Evolutionary conservation across 2,888 invertebrate genomes (phyloP), one percentile per base, ranked within the genome.

Genomic region (Philaethria dido): DNA sequence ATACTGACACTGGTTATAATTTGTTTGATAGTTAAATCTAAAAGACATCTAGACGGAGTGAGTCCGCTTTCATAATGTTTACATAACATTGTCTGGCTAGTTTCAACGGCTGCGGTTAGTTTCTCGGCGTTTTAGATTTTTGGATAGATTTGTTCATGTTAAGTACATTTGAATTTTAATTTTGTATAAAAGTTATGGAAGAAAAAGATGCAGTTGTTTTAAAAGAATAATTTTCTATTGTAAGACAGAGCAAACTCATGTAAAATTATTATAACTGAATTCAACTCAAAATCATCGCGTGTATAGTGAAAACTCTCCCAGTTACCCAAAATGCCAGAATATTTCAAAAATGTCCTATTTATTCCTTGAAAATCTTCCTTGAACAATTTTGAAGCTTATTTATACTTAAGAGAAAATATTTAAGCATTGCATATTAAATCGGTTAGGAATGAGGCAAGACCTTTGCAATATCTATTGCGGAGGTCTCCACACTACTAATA

Each of bases 41-140:
- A 57, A 20, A 63, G 69, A 42, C 50, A 66, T 63, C 62, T 54
- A 60, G 60, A 29, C 60, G 54, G 18, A 61, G 66, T 63, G 64
- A 48, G 62, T 36, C 61, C 25, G 44, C 64, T 66, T 62, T 69
- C 61, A 62, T 60, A 63, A 69, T 69, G 60, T 69, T 66, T 69
- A 66, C 63, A 69, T 62, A 69, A 69, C 42, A 64, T 25, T 57
- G 66, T 69, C 69, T 66, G 64, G 39, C 60, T 52, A 63, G 59
- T 66, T 61, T 54, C 42, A 14, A 8, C 33, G 44, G 11, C 29
- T 36, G 61, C 64, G 50, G 55, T 48, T 36, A 44, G 55, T 50
- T 69, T 66, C 54, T 62, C 59, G 59, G 42, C 16, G 20, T 63
- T 66, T 66, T 64, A 33, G 60, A 16, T 39, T 48, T 66, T 60